Percentiles rank a stretch among this genome's conserved stretches.
These are phyloP conservation scores for Hippocampus zosterae DNA, from an alignment of 2,113 vertebrate genomes.

Conservation along the genomic window DNA sequence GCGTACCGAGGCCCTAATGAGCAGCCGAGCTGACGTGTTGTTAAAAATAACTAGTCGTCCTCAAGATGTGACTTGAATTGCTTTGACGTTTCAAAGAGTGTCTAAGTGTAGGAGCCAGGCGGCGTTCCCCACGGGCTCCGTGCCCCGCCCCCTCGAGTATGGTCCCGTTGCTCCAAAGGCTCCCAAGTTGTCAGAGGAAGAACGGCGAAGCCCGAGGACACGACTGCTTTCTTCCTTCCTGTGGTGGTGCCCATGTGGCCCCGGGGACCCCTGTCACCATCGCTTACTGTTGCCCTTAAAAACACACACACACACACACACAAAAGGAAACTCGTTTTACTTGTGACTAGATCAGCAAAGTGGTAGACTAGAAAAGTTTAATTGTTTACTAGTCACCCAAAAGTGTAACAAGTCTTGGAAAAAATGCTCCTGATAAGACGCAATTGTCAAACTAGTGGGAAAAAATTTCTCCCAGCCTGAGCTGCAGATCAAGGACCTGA, in stretches of 20 bases:
- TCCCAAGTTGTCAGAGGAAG: too few relatives aligned
- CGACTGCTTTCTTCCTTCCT: background rate
- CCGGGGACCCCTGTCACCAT: background rate
- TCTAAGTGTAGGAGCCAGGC: background rate
- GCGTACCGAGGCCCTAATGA: background rate
- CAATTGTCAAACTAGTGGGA: too few relatives aligned
- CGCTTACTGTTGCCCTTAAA: slow-evolving; percentile 10
- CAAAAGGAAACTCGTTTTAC: too few relatives aligned
- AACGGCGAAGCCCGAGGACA: background rate
- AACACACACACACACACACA: slow-evolving; percentile 2
- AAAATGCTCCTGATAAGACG: too few relatives aligned
- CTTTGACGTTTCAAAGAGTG: background rate
- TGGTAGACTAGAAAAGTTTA: too few relatives aligned
- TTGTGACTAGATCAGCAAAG: too few relatives aligned
- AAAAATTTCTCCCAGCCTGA: too few relatives aligned
- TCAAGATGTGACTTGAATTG: background rate
- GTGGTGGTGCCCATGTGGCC: background rate
- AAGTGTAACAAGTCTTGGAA: too few relatives aligned
- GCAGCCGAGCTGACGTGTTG: background rate
- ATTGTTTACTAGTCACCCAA: too few relatives aligned
- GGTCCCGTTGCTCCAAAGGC: background rate
- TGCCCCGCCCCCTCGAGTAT: background rate
- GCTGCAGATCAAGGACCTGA: too few relatives aligned
- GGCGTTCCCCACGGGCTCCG: too few relatives aligned
- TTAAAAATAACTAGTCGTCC: background rate